Conservation (phyloP, 2,797 vertebrate genomes). For the Squalus acanthias region DNA sequence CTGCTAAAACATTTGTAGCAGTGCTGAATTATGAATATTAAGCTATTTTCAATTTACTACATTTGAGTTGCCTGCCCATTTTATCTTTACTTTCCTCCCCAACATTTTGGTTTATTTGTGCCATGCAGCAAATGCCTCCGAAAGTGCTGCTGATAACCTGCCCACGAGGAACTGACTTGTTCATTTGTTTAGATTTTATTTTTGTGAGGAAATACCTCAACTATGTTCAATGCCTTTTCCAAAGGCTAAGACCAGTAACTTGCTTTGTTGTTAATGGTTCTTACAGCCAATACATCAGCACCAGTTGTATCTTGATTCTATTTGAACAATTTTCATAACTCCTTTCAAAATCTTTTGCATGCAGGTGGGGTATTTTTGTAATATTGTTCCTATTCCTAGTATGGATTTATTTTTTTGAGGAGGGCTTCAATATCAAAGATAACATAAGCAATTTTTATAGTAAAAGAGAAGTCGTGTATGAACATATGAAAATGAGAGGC, state of each 20-base stretch:
- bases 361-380: neutral
- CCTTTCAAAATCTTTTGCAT: neutral
- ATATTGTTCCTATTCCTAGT: neutral
- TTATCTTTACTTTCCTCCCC: neutral
- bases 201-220: neutral
- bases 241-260: neutral
- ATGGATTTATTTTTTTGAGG: neutral
- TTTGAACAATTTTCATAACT: neutral
- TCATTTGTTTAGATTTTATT: neutral
- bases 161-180: neutral
- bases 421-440: neutral
- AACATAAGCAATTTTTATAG: neutral
- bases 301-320: neutral
- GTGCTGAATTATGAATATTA: too few species aligned
- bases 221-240: neutral
- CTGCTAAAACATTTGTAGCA: too few species aligned
- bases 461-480: neutral
- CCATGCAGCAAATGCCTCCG: neutral
- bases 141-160: neutral
- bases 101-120: neutral
- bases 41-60: neutral
- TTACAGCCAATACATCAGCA: neutral
- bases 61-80: neutral
- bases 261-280: neutral
- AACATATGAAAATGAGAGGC: neutral